Percentiles rank a stretch among this genome's conserved stretches.
Evolutionary conservation across 2,888 invertebrate genomes (phyloP).

Genomic region (Listrodromus nycthemerus): DNA sequence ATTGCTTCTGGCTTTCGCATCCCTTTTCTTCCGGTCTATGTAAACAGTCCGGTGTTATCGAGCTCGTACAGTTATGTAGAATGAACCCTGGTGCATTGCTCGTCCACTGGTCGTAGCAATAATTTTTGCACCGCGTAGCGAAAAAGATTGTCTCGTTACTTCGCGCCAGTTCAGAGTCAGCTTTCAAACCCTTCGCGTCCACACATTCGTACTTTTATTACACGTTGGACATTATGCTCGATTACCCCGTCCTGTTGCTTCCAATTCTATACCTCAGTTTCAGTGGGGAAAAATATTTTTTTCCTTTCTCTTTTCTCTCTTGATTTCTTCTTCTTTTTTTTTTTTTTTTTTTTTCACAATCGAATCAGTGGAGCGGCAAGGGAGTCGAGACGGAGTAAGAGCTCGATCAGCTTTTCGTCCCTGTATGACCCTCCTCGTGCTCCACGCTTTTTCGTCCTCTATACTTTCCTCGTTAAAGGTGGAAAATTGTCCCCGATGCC

Average conservation of each 20-base stretch:
- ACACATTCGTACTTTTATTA: background rate
- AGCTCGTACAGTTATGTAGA: constrained; percentile 42
- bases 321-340: too few relatives aligned
- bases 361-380: constrained; percentile 48
- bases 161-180: constrained; percentile 37
- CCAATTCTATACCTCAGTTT: constrained; percentile 36
- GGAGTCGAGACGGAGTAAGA: constrained; percentile 15
- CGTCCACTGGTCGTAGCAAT: constrained; percentile 47
- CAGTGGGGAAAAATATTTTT: constrained; percentile 21
- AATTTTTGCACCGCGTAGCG: constrained; percentile 64
- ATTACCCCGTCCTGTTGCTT: constrained; percentile 57
- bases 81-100: constrained; percentile 36
- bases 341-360: constrained; percentile 31
- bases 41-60: constrained; percentile 27
- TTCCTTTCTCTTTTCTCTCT: background rate
- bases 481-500: constrained; percentile 77
- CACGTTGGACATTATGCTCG: background rate
- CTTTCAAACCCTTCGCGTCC: background rate
- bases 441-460: background rate
- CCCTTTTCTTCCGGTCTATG: constrained; percentile 24
- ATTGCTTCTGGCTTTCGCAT: constrained; percentile 37
- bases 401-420: constrained; percentile 20
- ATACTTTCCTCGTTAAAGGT: constrained; percentile 63
- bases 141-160: constrained; percentile 67
- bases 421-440: constrained; percentile 1